phyloP scores from a whole-genome alignment of 2,888 invertebrate genomes.

The Brenthis ino region DNA sequence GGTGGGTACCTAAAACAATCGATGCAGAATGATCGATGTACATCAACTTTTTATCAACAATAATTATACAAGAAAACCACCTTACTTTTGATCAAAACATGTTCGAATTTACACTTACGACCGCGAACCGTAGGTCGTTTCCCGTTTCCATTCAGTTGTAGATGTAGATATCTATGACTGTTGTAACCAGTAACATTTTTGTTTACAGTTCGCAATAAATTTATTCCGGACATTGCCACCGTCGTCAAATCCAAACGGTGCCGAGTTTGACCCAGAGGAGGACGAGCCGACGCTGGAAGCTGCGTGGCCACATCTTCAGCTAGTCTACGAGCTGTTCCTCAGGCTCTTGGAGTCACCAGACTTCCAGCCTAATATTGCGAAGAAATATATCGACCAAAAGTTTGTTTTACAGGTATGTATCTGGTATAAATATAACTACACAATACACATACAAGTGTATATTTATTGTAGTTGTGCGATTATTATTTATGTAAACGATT shows the following conservation, averaged over 20 bases:
- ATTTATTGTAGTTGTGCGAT: not conserved
- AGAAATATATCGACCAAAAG: slow-evolving; percentile 96
- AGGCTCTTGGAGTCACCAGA: slow-evolving; percentile 95
- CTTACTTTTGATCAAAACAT: too few relatives aligned
- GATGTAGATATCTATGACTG: not conserved
- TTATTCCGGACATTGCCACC: slow-evolving; percentile 94
- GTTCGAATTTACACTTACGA: too few relatives aligned
- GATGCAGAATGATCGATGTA: too few relatives aligned
- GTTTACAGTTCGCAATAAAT: slow-evolving; percentile 89
- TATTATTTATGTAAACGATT: slow-evolving; percentile 9
- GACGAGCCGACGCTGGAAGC: slow-evolving; percentile 98
- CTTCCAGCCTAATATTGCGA: slow-evolving; percentile 95
- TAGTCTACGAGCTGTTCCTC: slow-evolving; percentile 88
- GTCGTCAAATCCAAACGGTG: slow-evolving; percentile 91
- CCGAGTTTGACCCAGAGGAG: slow-evolving; percentile 96
- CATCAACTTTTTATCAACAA: too few relatives aligned
- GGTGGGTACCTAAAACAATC: too few relatives aligned
- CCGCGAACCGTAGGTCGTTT: not conserved
- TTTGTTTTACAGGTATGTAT: slow-evolving; percentile 92
- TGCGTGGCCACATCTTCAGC: slow-evolving; percentile 96
- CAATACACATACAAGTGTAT: not conserved
- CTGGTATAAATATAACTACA: not conserved
- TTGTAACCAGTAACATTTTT: slow-evolving; percentile 16
- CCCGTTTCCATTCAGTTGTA: not conserved
- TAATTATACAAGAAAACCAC: too few relatives aligned